Percentiles rank a stretch among this genome's conserved stretches.
Conservation (phyloP, 2,888 invertebrate species). For the Melinaea marsaeus region DNA sequence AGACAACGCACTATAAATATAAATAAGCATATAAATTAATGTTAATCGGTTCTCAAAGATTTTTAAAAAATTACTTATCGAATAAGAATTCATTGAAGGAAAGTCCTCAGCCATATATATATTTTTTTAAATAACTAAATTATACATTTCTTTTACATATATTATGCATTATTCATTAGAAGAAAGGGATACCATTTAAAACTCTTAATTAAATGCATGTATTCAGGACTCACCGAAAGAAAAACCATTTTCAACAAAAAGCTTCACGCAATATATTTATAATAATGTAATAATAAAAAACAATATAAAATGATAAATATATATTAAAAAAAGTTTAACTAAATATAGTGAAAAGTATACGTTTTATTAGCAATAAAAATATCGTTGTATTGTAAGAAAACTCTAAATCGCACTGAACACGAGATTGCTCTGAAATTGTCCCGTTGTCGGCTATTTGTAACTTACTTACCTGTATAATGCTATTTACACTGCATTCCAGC, state of each 20-base stretch:
- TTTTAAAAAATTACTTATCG: too few relatives aligned
- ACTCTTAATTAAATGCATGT: background rate
- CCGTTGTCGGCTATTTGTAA: background rate
- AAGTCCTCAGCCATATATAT: background rate
- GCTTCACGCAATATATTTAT: too few relatives aligned
- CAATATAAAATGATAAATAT: background rate
- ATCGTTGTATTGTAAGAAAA: background rate
- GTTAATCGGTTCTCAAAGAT: too few relatives aligned
- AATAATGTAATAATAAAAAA: too few relatives aligned
- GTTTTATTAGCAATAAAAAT: background rate
- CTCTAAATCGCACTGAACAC: background rate
- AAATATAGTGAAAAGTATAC: background rate
- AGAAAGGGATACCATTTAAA: background rate
- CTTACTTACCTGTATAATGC: background rate
- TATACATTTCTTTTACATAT: too few relatives aligned
- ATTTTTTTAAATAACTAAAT: too few relatives aligned
- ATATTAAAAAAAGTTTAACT: background rate
- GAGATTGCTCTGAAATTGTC: background rate
- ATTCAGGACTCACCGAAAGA: background rate
- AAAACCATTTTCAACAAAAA: too few relatives aligned
- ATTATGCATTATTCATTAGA: constrained; percentile 3
- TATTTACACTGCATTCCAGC: background rate
- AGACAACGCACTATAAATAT: too few relatives aligned
- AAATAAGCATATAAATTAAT: too few relatives aligned
- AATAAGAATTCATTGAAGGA: background rate